phyloP scores from a whole-genome alignment of 2,797 vertebrate genomes.

The Parambassis ranga region DNA sequence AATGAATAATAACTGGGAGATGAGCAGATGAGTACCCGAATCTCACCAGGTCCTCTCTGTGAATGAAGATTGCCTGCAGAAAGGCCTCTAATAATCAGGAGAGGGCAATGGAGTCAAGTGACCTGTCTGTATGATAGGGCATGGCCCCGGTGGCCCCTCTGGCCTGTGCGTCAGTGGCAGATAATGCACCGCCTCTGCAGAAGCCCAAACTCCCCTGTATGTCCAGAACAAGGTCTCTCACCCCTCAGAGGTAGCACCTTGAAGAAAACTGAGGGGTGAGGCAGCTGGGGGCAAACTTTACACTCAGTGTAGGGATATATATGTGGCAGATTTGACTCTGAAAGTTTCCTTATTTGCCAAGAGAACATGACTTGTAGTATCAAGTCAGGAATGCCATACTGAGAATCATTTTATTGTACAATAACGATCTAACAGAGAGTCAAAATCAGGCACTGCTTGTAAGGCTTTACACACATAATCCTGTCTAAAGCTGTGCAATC shows the following conservation, averaged over 20 bases:
- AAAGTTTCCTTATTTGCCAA: neutral
- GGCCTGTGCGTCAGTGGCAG: slow-evolving; percentile 62
- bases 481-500: slow-evolving; percentile 66
- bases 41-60: slow-evolving; percentile 34
- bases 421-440: slow-evolving; percentile 52
- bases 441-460: slow-evolving; percentile 56
- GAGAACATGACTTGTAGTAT: neutral
- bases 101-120: slow-evolving; percentile 78
- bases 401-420: slow-evolving; percentile 37
- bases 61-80: slow-evolving; percentile 51
- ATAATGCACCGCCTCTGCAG: slow-evolving; percentile 82
- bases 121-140: slow-evolving; percentile 77
- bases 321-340: slow-evolving; percentile 29
- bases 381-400: slow-evolving; percentile 31
- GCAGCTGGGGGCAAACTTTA: slow-evolving; percentile 26
- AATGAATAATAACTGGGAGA: slow-evolving; percentile 67
- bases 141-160: slow-evolving; percentile 62
- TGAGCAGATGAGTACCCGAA: slow-evolving; percentile 67
- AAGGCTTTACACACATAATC: slow-evolving; percentile 60
- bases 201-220: slow-evolving; percentile 51
- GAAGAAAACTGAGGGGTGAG: slow-evolving; percentile 17
- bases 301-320: slow-evolving; percentile 15
- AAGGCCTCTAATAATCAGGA: slow-evolving; percentile 71
- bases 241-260: slow-evolving; percentile 24
- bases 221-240: slow-evolving; percentile 41